Evolutionary conservation across 2,888 invertebrate species (phyloP), one percentile per base, ranked within the genome.

Genomic region (Glyphotaelius pellucidus): DNA sequence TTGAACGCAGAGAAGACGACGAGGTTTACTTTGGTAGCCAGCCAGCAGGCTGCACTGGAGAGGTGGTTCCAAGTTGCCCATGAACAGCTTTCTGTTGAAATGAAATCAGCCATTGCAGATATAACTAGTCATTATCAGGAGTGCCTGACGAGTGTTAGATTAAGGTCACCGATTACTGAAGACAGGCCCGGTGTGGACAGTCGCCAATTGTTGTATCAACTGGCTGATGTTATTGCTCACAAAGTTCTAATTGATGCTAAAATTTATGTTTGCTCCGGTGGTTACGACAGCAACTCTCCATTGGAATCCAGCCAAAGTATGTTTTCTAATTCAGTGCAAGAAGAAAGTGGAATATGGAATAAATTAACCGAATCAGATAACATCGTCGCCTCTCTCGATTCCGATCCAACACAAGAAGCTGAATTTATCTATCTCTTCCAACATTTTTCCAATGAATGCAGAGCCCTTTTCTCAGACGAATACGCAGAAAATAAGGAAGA

Each of bases 1-100:
- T 95, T 97, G n/a, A 96, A 96, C 84, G 95, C 95, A 9, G 96
- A 97, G 93, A 96, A 97, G 42, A 94, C 95, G 93, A 96, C 96
- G 89, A 96, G 97, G 91, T 97, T 97, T 94, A 97, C 97, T 93
- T 96, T 97, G 35, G 96, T 97, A n/a, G 97, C 97, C 14, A 96
- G 97, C 92, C 97, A 98, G 94, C 96, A 97, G 93, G 96, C 97
- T 4, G 97, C 97, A 90, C 95, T 98, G 90, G 98, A 98, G 94
- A 96, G 97, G 91, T 98, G 98, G 97, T 97, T 97, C 93, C 97
- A 97, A 94, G 97, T 97, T 2, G 98, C 98, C 80, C 97, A 97
- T 94, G 97, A 97, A 94, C 97, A 97, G 93, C 95, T 98, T 93
- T 97, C 97, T 93, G 96, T 96, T 93, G 98, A 98, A 95, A 97